Percentiles rank a stretch among this genome's conserved stretches.
phyloP scores from a whole-genome alignment of 2,113 vertebrate genomes.

The Eurystomus gularis region DNA sequence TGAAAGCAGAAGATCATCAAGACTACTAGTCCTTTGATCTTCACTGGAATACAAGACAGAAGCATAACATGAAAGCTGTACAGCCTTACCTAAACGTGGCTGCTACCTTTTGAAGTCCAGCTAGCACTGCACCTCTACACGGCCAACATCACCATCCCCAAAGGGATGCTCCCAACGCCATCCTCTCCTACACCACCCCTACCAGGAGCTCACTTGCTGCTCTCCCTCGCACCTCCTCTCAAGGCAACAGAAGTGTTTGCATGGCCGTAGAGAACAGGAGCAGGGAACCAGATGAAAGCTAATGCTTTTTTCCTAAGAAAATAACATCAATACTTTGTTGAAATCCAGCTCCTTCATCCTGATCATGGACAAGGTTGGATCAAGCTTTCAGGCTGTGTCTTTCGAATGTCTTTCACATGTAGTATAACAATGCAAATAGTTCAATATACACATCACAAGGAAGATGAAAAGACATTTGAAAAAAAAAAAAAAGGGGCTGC shows the following conservation, averaged over 20 bases:
- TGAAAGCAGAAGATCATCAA: background rate
- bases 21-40: background rate
- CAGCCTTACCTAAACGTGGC: background rate
- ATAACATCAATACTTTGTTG: background rate
- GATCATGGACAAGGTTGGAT: rapidly evolving
- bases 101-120: background rate
- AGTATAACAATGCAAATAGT: background rate
- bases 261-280: background rate
- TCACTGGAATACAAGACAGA: background rate
- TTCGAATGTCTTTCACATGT: rapidly evolving
- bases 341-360: background rate
- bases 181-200: background rate
- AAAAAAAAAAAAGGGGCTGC: background rate
- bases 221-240: background rate
- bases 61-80: background rate
- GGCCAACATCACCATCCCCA: background rate
- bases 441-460: background rate
- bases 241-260: rapidly evolving
- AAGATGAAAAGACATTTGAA: background rate
- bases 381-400: background rate
- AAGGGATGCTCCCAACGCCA: background rate
- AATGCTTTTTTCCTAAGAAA: background rate
- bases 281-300: background rate
- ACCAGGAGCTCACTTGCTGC: background rate
- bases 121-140: background rate